These are phyloP conservation scores for Trinectes maculatus DNA, from an alignment of 2,113 vertebrate species.

Conservation along the genomic window DNA sequence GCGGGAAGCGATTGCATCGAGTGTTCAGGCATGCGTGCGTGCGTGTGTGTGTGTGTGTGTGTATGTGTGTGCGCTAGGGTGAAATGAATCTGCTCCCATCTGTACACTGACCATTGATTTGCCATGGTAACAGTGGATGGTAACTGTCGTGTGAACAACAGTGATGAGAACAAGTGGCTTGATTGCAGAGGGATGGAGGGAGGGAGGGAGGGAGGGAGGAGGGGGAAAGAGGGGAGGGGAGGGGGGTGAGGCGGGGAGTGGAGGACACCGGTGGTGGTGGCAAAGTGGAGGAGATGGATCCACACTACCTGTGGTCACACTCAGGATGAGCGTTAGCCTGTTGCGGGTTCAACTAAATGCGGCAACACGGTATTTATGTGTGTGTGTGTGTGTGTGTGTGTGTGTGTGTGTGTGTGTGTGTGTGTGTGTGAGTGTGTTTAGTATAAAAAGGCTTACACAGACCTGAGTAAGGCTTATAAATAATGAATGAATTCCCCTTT, in stretches of 20 bases:
- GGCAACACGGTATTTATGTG: constrained; percentile 44
- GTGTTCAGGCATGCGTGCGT: constrained; percentile 1
- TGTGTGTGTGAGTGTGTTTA: constrained; percentile 49
- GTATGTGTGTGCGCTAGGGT: constrained; percentile 10
- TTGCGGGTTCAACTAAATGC: constrained; percentile 55
- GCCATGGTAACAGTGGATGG: constrained; percentile 73
- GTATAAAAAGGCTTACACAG: constrained; percentile 69
- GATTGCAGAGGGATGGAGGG: constrained; percentile 15
- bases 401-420: background rate
- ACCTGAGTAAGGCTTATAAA: constrained; percentile 71
- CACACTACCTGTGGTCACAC: constrained; percentile 14
- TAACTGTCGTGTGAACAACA: constrained; percentile 72
- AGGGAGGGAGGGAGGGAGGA: background rate
- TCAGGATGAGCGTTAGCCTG: constrained; percentile 34
- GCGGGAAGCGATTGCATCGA: constrained; percentile 16
- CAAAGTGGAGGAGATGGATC: constrained; percentile 25
- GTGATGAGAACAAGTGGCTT: constrained; percentile 39
- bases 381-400: constrained; percentile 35
- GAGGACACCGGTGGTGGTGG: constrained; percentile 13
- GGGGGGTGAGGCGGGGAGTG: background rate
- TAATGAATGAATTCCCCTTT: constrained; percentile 74
- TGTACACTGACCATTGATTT: constrained; percentile 74
- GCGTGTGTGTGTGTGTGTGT: constrained; percentile 37
- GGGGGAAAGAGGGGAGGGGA: background rate
- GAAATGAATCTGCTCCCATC: constrained; percentile 68